Evolutionary conservation across 2,797 vertebrate species (phyloP), one percentile per base, ranked within the genome.

Genomic region (Sebastes iracundus): DNA sequence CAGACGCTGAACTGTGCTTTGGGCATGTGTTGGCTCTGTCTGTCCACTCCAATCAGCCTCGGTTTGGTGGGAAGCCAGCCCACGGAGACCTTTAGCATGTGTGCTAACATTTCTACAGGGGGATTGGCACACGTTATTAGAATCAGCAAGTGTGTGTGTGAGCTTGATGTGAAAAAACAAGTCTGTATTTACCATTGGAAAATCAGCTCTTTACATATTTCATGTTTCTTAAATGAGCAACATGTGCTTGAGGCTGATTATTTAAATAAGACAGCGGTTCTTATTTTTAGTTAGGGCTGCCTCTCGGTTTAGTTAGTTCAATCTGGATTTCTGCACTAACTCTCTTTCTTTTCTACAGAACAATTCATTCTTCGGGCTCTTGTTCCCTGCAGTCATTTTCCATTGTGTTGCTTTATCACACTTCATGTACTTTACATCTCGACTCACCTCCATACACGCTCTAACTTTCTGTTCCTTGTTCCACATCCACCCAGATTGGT

Each of bases 401-500:
- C 23, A 61, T 25, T 22, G 5, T 52, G 35, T 72, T 30, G 28
- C 22, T 55, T 69, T 38, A 25, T 61, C 32, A 62, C 14, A 69
- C 56, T 56, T 46, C 1, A 10, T 75, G 28, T 38, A 8, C 22
- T 28, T 5, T 2, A 9, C 2, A 20, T 62, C 12, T 46, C 13
- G 14, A 69, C 38, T 74, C 35, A 42, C 22, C 23, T 60, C 9
- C 20, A 35, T 5, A 22, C 23, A 14, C 5, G 23, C 3, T 53
- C 32, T 73, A 23, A 70, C 59, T 20, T 35, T 46, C n/a, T 42
- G 2, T 42, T 32, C 58, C 35, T n/a, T 52, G 33, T 35, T 55
- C 62, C 23, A 20, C 10, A 7, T 62, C 85, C 35, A 2, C 81
- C 9, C 92, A 99, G 98, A 98, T 99, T 71, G 98, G 98, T 75